phyloP scores from a whole-genome alignment of 2,113 vertebrate species.

The Ceyx melanurus region DNA sequence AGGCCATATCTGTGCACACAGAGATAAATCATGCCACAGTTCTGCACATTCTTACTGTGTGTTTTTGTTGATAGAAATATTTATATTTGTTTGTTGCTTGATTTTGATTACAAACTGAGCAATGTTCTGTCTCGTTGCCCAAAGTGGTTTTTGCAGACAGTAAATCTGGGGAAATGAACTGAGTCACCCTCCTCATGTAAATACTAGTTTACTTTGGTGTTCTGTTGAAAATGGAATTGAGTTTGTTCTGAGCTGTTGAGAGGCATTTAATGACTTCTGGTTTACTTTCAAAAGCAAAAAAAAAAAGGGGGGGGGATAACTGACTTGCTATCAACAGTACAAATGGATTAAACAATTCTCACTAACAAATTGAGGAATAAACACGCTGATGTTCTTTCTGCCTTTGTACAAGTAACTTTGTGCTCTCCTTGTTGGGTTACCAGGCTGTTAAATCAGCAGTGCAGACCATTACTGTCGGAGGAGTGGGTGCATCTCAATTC shows the following conservation, averaged over 20 bases:
- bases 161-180: background rate
- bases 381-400: background rate
- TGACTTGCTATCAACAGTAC: background rate
- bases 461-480: constrained; percentile 89
- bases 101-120: background rate
- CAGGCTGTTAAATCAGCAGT: constrained; percentile 89
- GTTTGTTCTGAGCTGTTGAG: background rate
- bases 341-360: background rate
- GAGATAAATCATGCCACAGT: background rate
- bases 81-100: background rate
- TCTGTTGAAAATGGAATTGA: background rate
- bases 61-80: background rate
- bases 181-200: background rate
- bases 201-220: background rate
- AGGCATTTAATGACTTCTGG: background rate
- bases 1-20: fast-evolving
- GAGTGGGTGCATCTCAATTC: constrained; percentile 88
- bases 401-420: constrained; percentile 13
- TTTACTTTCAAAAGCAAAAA: background rate
- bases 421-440: constrained; percentile 54
- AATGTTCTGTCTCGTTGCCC: background rate
- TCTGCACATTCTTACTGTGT: background rate
- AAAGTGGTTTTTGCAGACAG: background rate
- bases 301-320: background rate
- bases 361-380: background rate